phyloP scores from a whole-genome alignment of 1,140 invertebrate species.

The Kradibia gibbosae region DNA sequence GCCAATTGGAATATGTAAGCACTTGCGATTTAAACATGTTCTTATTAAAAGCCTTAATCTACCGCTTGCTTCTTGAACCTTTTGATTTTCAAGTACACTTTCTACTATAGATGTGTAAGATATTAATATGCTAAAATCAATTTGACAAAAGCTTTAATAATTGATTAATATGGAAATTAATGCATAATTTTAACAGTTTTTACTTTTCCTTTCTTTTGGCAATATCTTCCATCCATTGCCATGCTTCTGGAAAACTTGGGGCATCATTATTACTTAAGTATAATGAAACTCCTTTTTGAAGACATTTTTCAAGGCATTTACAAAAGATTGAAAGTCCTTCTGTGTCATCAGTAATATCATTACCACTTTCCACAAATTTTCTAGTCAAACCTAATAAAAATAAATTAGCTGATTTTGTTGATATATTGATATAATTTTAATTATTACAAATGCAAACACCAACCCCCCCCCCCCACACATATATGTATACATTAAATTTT shows the following conservation, averaged over 20 bases:
- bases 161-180: conserved; percentile 14
- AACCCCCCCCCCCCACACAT: no score
- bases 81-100: conserved; percentile 65
- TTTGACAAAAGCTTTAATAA: background rate
- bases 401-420: background rate
- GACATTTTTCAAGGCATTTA: conserved; percentile 71
- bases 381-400: conserved; percentile 67
- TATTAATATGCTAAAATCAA: conserved; percentile 60
- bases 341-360: conserved; percentile 68
- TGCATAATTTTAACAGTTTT: conserved; percentile 13
- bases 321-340: conserved; percentile 67
- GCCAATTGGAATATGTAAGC: conserved; percentile 74
- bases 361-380: conserved; percentile 65
- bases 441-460: no score
- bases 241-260: conserved; percentile 67
- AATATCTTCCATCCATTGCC: conserved; percentile 72
- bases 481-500: background rate
- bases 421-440: background rate
- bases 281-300: conserved; percentile 69
- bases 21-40: conserved; percentile 73
- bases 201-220: conserved; percentile 63
- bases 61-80: conserved; percentile 71
- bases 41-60: conserved; percentile 75
- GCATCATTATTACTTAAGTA: conserved; percentile 64
- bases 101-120: conserved; percentile 69